phyloP scores from a whole-genome alignment of 2,888 invertebrate species.

The Synergus japonicus region DNA sequence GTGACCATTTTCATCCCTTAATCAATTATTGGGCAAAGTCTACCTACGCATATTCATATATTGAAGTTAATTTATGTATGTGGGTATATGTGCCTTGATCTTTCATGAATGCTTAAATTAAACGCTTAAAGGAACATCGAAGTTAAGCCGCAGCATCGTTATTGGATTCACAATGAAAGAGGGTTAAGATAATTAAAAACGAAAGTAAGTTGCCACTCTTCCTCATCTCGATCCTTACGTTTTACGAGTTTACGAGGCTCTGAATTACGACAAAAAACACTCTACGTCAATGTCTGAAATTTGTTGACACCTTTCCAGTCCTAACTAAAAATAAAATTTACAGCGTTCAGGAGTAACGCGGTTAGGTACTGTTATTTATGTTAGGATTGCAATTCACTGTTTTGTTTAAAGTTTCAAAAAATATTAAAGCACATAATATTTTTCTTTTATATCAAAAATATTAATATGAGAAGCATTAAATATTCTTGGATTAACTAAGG shows the following conservation, averaged over 20 bases:
- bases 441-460: background rate
- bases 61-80: slow-evolving; percentile 14
- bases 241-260: slow-evolving; percentile 1
- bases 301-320: background rate
- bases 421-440: background rate
- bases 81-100: background rate
- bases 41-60: background rate
- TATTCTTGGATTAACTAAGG: no score
- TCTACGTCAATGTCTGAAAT: background rate
- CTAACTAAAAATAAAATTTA: no score
- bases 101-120: slow-evolving; percentile 16
- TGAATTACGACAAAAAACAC: slow-evolving; percentile 8
- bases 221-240: slow-evolving; percentile 10
- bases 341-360: no score
- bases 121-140: slow-evolving; percentile 5
- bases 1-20: no score
- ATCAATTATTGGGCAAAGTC: background rate
- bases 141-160: slow-evolving; percentile 20
- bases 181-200: slow-evolving; percentile 37
- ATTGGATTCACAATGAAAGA: slow-evolving; percentile 20
- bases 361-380: no score
- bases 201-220: slow-evolving; percentile 10
- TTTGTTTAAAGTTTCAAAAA: no score
- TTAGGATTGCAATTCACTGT: no score
- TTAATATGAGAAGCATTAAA: no score